Evolutionary conservation across 2,113 vertebrate genomes (phyloP), one percentile per base, ranked within the genome.

Genomic region (Nannobrachium achirus): DNA sequence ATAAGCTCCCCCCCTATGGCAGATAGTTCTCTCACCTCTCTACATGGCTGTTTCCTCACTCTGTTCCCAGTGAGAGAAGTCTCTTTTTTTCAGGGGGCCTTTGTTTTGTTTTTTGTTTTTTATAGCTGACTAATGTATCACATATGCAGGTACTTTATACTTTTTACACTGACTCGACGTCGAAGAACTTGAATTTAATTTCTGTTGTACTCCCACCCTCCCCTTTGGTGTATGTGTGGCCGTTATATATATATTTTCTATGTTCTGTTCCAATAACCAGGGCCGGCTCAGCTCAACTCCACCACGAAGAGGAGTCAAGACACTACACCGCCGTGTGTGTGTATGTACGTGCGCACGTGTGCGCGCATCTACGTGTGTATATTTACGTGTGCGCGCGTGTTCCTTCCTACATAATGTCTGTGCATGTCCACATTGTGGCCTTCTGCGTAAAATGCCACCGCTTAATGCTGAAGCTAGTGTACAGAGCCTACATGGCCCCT

Each of bases 81-180:
- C 81, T 84, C 75, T 83, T 19, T 76, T 87, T 81, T 84, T 86
- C 78, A 83, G 83, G 89, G 86, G 86, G 86, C 62, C 73, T 66
- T 75, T 89, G 80, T 87, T 68, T 66, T 39, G 48, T 9, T 90
- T 25, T 2, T 89, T 82, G 86, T 68, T 66, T 39, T 57, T 9
- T 81, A 83, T 90, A 91, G 87, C 83, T 86, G 82, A 90, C 86
- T 84, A 85, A 86, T 80, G 86, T 89, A 90, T 87, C 87, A 90
- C 86, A 90, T 91, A 87, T 85, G 80, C 91, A 94, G 80, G 90
- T 90, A 91, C 89, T 88, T 89, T 89, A 91, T 92, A 89, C 78
- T 90, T 87, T 91, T 81, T 88, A 78, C 89, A 89, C 75, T 78
- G 86, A 90, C 81, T 89, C 49, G 40, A 76, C 81, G 84, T 90